phyloP scores from a whole-genome alignment of 1,140 invertebrate genomes.

The Hyles euphorbiae region DNA sequence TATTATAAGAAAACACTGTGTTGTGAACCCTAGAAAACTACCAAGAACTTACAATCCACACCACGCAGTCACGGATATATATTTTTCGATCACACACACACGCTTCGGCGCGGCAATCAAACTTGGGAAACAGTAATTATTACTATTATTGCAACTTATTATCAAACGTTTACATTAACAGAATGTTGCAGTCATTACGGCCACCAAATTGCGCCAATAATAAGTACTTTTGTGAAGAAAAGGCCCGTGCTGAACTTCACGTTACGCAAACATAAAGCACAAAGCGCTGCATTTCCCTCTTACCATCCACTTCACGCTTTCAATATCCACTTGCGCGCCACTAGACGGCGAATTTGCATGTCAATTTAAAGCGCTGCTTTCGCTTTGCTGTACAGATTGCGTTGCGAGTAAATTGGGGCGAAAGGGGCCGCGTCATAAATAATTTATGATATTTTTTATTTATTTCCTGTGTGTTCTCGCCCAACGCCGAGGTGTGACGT shows the following conservation, averaged over 20 bases:
- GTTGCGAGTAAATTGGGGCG: constrained; percentile 30
- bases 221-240: constrained; percentile 2
- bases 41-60: no score
- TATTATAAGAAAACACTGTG: no score
- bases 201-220: constrained; percentile 1
- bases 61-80: no score
- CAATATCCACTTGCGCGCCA: constrained; percentile 21
- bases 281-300: constrained; percentile 19
- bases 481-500: no score
- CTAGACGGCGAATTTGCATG: constrained; percentile 32
- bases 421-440: constrained; percentile 18
- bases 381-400: constrained; percentile 15
- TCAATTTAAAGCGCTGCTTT: constrained; percentile 27
- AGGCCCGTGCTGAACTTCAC: constrained; percentile 1
- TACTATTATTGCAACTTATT: no score
- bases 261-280: constrained; percentile 8
- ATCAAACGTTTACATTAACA: no score
- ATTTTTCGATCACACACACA: no score
- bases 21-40: no score
- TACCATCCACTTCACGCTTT: constrained; percentile 23
- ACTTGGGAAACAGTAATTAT: no score
- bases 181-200: no score
- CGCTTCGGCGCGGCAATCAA: no score
- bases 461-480: constrained; percentile 10
- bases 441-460: constrained; percentile 27